Evolutionary conservation across 1,140 invertebrate species (phyloP).

Genomic region (Gonatopus flavifemur): DNA sequence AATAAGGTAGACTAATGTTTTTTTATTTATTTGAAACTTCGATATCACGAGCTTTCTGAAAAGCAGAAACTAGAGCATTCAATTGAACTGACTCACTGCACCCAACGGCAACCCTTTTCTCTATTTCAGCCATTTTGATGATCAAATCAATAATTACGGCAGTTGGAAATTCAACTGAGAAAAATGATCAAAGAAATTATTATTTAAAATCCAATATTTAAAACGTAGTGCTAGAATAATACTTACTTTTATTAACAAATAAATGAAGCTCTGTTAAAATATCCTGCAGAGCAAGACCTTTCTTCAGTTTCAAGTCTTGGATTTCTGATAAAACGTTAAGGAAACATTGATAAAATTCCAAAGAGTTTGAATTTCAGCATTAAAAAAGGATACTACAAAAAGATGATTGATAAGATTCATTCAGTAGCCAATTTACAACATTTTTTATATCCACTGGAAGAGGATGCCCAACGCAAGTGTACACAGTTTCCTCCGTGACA

Average conservation of each 20-base stretch:
- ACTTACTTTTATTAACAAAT: slow-evolving; percentile 83
- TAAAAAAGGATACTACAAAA: slow-evolving; percentile 79
- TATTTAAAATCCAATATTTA: slow-evolving; percentile 3
- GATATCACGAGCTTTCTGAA: slow-evolving; percentile 70
- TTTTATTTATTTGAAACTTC: no score
- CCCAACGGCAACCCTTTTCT: slow-evolving; percentile 75
- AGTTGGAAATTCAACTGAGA: slow-evolving; percentile 81
- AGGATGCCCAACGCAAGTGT: slow-evolving; percentile 96
- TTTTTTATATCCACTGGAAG: slow-evolving; percentile 85
- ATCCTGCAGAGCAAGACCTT: slow-evolving; percentile 87
- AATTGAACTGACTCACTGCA: slow-evolving; percentile 84
- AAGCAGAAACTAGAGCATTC: slow-evolving; percentile 77
- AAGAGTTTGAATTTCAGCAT: background rate
- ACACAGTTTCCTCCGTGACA: slow-evolving; percentile 91
- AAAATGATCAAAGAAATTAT: slow-evolving; percentile 19
- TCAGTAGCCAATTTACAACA: slow-evolving; percentile 87
- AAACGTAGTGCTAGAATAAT: background rate
- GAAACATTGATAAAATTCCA: slow-evolving; percentile 36
- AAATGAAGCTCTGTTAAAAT: slow-evolving; percentile 87
- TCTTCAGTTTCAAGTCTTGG: slow-evolving; percentile 78
- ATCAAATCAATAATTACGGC: slow-evolving; percentile 73
- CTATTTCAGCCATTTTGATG: slow-evolving; percentile 81
- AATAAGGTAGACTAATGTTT: no score
- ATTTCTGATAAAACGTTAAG: slow-evolving; percentile 67
- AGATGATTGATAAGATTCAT: slow-evolving; percentile 77